Evolutionary conservation across 2,888 invertebrate genomes (phyloP).

Genomic region (Diarsia rubi): DNA sequence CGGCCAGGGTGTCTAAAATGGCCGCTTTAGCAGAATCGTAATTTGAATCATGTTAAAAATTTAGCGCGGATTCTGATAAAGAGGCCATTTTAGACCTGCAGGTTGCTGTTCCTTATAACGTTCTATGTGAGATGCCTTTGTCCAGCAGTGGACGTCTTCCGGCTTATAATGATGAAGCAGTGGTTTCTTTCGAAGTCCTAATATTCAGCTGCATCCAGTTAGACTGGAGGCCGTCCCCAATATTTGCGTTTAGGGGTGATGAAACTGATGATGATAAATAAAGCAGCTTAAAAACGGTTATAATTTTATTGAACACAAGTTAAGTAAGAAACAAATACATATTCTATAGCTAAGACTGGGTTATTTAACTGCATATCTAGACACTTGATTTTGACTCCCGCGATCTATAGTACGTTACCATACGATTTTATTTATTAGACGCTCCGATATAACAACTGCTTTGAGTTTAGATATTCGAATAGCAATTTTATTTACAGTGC

Average conservation of each 20-base stretch:
- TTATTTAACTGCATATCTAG: not conserved
- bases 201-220: not conserved
- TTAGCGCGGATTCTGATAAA: no score
- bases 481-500: not conserved
- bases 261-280: not conserved
- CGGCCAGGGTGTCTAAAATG: no score
- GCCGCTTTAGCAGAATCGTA: no score
- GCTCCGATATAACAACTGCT: not conserved
- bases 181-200: not conserved
- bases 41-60: no score
- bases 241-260: not conserved
- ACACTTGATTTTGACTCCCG: not conserved
- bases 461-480: not conserved
- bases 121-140: no score
- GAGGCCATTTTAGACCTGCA: no score
- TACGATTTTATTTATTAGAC: not conserved
- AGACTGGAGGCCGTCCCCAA: not conserved
- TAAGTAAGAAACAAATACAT: constrained; percentile 3
- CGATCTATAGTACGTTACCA: not conserved
- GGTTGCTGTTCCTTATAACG: no score
- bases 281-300: constrained; percentile 18
- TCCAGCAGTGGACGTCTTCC: no score
- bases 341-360: constrained; percentile 36
- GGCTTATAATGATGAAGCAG: no score
- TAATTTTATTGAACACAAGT: constrained; percentile 37